Base-by-base conservation (phyloP, 2,888 invertebrate genomes). In the Onthophagus sagittarius region DNA sequence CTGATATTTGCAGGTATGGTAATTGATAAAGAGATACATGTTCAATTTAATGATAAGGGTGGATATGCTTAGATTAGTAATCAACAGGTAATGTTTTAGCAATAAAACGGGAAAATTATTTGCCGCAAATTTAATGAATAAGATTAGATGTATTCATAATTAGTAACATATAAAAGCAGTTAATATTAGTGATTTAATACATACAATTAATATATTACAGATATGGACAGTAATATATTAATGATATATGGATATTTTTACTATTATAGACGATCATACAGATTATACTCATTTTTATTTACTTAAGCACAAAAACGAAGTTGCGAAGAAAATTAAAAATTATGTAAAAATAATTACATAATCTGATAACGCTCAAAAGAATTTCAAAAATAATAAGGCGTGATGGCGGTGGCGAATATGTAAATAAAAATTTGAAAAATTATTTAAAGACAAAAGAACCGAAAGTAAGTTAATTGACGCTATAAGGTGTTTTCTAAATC, bases 191-290 rank as follows among this genome's bases (percentile, higher is more conserved):
- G 64, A 14, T 23, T 7, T 64, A 64, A 65, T 72, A 14, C 72
- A 72, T 62, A 62, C 72, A n/a, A n/a, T n/a, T 15, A 39, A 31
- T 64, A 65, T 72, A 9, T 32, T n/a, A n/a, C n/a, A n/a, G n/a
- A n/a, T n/a, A 14, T 11, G 72, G 72, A 31, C 64, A 33, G 31
- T 64, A 64, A 65, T 23, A 13, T 15, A 39, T 32, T 33, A 33
- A 7, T 15, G 67, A 62, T 72, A 53, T 23, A 31, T 69, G 23
- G 69, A 53, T 23, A 31, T 69, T 31, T 39, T 72, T 53, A 72
- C 72, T 1, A 39, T 72, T 11, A 65, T 72, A 39, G 72, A 72
- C 15, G 53, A 72, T 63, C 14, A 14, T 63, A 14, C 63, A 7
- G 14, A 14, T n/a, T 63, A 69, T 69, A 69, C 69, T 2, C 23